phyloP scores from a whole-genome alignment of 2,888 invertebrate species.

The Rhaphigaster nebulosa region DNA sequence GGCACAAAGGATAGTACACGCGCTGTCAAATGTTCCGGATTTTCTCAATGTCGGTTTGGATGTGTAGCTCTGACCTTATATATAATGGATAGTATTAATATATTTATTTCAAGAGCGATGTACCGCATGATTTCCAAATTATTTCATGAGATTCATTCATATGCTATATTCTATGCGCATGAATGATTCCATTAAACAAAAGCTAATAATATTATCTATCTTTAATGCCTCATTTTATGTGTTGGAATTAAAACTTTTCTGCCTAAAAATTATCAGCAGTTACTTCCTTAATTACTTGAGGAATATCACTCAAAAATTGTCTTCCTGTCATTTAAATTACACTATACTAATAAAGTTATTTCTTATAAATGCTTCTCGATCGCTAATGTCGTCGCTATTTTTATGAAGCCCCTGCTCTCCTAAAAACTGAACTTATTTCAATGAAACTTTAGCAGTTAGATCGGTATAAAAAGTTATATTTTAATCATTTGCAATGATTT shows the following conservation, averaged over 20 bases:
- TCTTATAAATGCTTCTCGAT: too few relatives aligned
- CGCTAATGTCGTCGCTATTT: too few relatives aligned
- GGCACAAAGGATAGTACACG: background rate
- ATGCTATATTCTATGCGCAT: background rate
- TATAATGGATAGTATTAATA: constrained; percentile 11
- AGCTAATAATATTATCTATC: too few relatives aligned
- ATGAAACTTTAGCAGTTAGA: too few relatives aligned
- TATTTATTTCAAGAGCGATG: background rate
- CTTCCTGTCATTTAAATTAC: too few relatives aligned
- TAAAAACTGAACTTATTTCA: too few relatives aligned
- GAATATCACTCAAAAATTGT: background rate
- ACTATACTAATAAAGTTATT: too few relatives aligned
- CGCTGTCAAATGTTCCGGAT: background rate
- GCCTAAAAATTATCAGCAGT: background rate
- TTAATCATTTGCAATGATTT: too few relatives aligned
- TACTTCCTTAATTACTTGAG: background rate
- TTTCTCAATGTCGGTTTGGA: background rate
- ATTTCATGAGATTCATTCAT: background rate
- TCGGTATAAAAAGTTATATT: too few relatives aligned
- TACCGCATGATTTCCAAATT: background rate
- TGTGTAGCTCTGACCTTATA: background rate
- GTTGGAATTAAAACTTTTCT: background rate
- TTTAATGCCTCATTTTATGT: too few relatives aligned
- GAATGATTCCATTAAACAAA: background rate
- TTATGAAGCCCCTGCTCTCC: too few relatives aligned